Evolutionary conservation across 1,140 invertebrate species (phyloP), one percentile per base, ranked within the genome.

Genomic region (Forficula auricularia): DNA sequence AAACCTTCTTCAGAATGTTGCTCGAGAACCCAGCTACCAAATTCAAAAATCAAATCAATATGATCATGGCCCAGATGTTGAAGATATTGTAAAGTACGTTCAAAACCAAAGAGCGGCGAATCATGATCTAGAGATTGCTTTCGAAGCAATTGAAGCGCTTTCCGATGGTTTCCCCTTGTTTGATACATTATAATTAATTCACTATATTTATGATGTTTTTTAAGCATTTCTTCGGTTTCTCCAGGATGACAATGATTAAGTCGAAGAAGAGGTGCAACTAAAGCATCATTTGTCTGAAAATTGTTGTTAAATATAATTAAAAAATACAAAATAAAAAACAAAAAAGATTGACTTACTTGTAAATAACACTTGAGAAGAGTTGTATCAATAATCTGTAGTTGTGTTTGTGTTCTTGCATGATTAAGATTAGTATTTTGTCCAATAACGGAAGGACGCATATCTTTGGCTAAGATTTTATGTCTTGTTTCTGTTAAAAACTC

Each of bases 101-200:
- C 77, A 49, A 77, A 73, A 0, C 87, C 88, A 51, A 74, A 73
- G 0, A 94, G 64, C 45, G 73, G 75, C 15, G 83, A 86, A 55
- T 85, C 82, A 9, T 68, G 66, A 45, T 77, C 71, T 47, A 73
- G 72, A 0, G 84, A 73, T 57, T 94, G 83, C 37, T 82, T 76
- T 51, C 82, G 74, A 8, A 98, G 61, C 36, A 96, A 60, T 55
- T 91, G 84, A 3, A 98, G 66, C 12, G 92, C 94, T 63, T 89
- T 85, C 43, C 77, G 76, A 59, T 98, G 91, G 48, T 88, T 73
- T 3, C 79, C 83, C 66, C 94, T 94, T 1, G 79, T 89, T 59
- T 94, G 79, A 61, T 98, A 98, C 8, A 98, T 65, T 54, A 97
- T 95, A 45, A 97, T 88, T 0, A 98, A 68, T 62, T 98, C 94